These are phyloP conservation scores for Pica pica DNA, from an alignment of 2,113 vertebrate genomes.

Conservation along the genomic window DNA sequence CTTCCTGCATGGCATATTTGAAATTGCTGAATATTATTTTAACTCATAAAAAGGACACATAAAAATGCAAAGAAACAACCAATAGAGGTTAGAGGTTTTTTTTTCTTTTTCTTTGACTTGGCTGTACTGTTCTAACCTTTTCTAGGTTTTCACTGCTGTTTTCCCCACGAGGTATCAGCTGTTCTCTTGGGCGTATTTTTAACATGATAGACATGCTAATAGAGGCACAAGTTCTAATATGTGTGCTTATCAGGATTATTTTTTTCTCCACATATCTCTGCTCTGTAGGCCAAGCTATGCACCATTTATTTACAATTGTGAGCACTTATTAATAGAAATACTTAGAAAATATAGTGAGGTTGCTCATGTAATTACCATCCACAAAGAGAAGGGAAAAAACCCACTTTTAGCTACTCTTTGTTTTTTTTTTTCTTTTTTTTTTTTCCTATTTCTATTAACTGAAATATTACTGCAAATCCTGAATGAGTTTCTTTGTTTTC, in stretches of 20 bases:
- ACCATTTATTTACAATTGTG: not conserved
- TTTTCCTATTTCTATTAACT: not conserved
- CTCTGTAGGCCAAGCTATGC: not conserved
- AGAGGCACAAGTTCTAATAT: not conserved
- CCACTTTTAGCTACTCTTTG: not conserved
- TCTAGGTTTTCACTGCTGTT: not conserved
- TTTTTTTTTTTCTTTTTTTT: rapidly evolving
- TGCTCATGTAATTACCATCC: not conserved
- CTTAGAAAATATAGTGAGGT: not conserved
- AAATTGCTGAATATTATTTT: not conserved
- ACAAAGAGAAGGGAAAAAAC: not conserved
- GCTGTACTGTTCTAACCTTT: not conserved
- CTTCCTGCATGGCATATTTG: not conserved
- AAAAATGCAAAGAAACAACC: not conserved
- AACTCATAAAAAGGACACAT: not conserved
- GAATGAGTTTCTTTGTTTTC: not conserved
- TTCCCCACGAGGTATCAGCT: not conserved
- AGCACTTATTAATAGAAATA: not conserved
- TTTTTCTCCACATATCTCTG: not conserved
- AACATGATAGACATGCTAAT: not conserved
- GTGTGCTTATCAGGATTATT: not conserved
- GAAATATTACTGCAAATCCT: not conserved
- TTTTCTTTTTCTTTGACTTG: not conserved
- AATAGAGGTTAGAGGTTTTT: not conserved
- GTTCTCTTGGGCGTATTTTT: not conserved